phyloP scores from a whole-genome alignment of 2,888 invertebrate species.

The Platycheirus albimanus region DNA sequence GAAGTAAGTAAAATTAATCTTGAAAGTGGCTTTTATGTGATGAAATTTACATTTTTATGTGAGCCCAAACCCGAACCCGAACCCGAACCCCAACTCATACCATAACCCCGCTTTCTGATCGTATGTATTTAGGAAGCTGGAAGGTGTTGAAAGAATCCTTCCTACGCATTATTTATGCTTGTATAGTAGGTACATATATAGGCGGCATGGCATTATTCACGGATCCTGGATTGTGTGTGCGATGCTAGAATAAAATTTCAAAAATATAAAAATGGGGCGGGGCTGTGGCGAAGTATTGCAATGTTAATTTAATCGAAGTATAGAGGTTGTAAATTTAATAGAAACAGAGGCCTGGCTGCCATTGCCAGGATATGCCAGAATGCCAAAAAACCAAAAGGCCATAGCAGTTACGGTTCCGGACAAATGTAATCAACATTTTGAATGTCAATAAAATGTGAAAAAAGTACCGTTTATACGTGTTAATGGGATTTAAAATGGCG shows the following conservation, averaged over 20 bases:
- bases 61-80: no score
- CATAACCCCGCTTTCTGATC: no score
- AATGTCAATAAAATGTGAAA: conserved; percentile 43
- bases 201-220: no score
- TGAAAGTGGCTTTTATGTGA: conserved; percentile 73
- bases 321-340: conserved; percentile 51
- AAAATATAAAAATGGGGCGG: background rate
- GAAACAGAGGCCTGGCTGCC: conserved; percentile 27
- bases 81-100: no score
- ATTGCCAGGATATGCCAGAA: no score
- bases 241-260: background rate
- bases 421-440: conserved; percentile 54
- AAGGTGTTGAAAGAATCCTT: conserved; percentile 55
- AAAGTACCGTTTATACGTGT: conserved; percentile 65
- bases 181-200: background rate
- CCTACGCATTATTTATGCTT: conserved; percentile 48
- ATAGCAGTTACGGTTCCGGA: background rate
- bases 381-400: no score
- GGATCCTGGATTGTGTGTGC: no score
- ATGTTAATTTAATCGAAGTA: conserved; percentile 71
- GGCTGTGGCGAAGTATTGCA: conserved; percentile 44
- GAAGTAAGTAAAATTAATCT: conserved; percentile 73
- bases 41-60: conserved; percentile 74
- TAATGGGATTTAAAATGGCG: conserved; percentile 68
- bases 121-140: background rate